These are phyloP conservation scores for Semotilus atromaculatus DNA, from an alignment of 2,797 vertebrate species.

Conservation along the genomic window DNA sequence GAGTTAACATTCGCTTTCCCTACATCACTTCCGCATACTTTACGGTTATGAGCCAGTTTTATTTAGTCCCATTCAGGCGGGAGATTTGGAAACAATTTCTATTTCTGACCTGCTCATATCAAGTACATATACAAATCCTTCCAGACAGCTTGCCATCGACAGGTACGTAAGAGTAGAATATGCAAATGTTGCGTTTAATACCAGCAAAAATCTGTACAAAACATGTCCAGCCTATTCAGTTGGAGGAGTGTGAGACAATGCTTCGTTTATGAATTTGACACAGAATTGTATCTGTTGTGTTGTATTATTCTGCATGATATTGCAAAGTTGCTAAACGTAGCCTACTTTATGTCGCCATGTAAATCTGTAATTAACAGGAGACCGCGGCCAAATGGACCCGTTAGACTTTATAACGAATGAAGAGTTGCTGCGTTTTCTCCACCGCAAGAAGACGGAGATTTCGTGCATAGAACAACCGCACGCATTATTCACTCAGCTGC, in stretches of 20 bases:
- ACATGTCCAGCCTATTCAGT: background rate
- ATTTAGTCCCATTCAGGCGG: background rate
- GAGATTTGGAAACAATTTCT: background rate
- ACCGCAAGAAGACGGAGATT: conserved; percentile 69
- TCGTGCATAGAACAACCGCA: conserved; percentile 71
- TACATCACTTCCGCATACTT: background rate
- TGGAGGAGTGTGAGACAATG: background rate
- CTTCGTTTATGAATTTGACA: background rate
- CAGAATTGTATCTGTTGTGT: background rate
- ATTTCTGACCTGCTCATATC: background rate
- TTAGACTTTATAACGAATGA: conserved; percentile 58
- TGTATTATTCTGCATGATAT: background rate
- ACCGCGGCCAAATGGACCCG: conserved; percentile 61
- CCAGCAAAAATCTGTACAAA: background rate
- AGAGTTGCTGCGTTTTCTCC: conserved; percentile 66
- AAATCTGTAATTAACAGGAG: background rate
- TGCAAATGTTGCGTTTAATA: background rate
- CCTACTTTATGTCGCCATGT: background rate
- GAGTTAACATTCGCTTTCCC: background rate
- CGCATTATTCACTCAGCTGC: conserved; percentile 69
- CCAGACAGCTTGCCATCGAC: background rate
- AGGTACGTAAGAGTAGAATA: conserved; percentile 1
- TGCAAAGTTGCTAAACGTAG: background rate
- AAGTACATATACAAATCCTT: background rate
- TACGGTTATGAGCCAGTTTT: accelerated